phyloP scores from a whole-genome alignment of 2,797 vertebrate genomes.

The Paguma larvata region DNA sequence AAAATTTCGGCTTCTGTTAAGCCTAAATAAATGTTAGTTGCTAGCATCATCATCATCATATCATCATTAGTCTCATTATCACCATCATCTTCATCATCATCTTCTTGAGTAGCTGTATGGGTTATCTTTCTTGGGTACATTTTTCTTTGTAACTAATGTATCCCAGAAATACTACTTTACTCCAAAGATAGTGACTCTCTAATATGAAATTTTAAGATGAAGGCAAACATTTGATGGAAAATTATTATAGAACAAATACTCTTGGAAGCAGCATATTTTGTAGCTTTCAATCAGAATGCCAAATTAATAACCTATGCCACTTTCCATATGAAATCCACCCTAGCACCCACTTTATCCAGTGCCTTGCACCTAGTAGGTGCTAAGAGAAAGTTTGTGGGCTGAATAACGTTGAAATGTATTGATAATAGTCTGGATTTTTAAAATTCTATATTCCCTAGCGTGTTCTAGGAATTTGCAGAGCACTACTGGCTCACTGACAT shows the following conservation, averaged over 20 bases:
- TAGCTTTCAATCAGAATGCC: not conserved
- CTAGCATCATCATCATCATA: not conserved
- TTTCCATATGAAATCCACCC: not conserved
- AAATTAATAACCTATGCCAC: not conserved
- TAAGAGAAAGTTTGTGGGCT: not conserved
- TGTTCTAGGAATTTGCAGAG: slow-evolving; percentile 60
- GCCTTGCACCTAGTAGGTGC: not conserved
- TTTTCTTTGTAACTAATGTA: not conserved
- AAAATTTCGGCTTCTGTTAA: not conserved
- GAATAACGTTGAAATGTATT: not conserved
- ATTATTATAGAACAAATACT: not conserved
- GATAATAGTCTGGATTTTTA: not conserved
- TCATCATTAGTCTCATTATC: too few species aligned
- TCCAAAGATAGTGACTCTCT: not conserved
- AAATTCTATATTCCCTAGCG: not conserved
- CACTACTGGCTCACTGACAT: not conserved
- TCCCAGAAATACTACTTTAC: not conserved
- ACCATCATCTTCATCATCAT: not conserved
- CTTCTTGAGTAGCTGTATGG: not conserved
- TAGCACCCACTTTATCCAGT: not conserved
- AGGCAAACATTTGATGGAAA: not conserved
- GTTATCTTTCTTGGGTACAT: not conserved
- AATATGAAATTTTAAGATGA: not conserved
- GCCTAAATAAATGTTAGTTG: not conserved
- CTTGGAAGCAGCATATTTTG: not conserved